Evolutionary conservation across 1,140 invertebrate species (phyloP).

Genomic region (Atta texana): DNA sequence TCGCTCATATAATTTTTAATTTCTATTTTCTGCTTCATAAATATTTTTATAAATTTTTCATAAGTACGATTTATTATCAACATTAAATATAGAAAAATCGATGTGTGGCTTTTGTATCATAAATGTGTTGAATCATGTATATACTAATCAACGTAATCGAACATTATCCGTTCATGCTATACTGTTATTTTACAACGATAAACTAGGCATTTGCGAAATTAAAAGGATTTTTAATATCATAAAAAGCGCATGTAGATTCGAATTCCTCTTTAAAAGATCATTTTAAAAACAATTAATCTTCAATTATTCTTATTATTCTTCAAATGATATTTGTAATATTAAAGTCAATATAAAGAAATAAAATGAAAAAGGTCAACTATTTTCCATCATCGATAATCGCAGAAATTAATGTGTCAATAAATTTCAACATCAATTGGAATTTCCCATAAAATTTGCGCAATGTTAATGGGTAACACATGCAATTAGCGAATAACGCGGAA

Average conservation of each 20-base stretch:
- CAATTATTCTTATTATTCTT: not conserved
- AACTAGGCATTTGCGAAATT: not conserved
- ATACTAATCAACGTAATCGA: conserved; percentile 48
- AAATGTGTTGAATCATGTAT: not conserved
- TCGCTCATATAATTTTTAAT: not conserved
- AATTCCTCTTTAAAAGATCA: not conserved
- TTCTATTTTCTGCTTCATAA: conserved; percentile 14
- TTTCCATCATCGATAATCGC: not conserved
- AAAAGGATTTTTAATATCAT: conserved; percentile 3
- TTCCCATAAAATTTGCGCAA: conserved; percentile 14
- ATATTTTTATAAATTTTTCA: conserved; percentile 3
- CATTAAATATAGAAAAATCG: conserved; percentile 1
- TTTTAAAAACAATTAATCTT: not conserved
- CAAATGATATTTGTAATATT: conserved; percentile 2
- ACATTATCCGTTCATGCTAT: not conserved
- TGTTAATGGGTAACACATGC: conserved; percentile 15
- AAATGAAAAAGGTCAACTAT: not conserved
- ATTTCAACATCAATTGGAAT: conserved; percentile 8
- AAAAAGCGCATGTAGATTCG: not conserved
- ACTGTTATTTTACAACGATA: conserved; percentile 15
- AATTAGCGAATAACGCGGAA: conserved; percentile 36
- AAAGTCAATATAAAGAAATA: not conserved
- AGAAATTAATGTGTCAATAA: conserved; percentile 31
- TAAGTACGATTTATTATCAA: not conserved
- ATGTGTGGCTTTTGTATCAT: not conserved